These are phyloP conservation scores for Conops quadrifasciatus DNA, from an alignment of 2,888 invertebrate genomes.

Conservation along the genomic window DNA sequence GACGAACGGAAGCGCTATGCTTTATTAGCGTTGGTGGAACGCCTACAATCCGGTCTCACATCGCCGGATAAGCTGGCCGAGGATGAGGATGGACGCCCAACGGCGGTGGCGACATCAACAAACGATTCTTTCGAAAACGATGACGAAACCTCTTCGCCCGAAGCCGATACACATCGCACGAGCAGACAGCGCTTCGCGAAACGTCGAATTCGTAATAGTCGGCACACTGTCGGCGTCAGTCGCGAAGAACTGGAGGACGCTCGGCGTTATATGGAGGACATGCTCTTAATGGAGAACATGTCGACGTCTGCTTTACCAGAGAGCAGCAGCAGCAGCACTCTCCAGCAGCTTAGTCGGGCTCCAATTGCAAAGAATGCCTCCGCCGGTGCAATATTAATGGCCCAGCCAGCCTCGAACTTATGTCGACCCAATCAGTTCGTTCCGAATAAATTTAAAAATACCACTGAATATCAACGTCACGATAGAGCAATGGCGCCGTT, in stretches of 20 bases:
- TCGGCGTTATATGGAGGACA: constrained; percentile 77
- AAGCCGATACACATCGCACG: constrained; percentile 59
- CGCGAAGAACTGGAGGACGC: constrained; percentile 83
- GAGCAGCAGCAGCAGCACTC: constrained; percentile 44
- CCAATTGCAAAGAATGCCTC: constrained; percentile 66
- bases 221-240: constrained; percentile 87
- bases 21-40: constrained; percentile 74
- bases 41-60: constrained; percentile 71
- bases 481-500: background rate
- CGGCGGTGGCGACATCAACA: constrained; percentile 40
- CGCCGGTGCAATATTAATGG: constrained; percentile 61
- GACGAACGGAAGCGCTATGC: constrained; percentile 69
- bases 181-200: constrained; percentile 67
- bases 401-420: constrained; percentile 47
- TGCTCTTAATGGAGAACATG: constrained; percentile 65
- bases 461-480: constrained; percentile 35
- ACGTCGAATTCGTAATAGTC: constrained; percentile 71
- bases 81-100: constrained; percentile 39
- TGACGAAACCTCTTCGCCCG: constrained; percentile 54
- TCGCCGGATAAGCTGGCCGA: constrained; percentile 59
- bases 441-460: constrained; percentile 47
- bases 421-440: constrained; percentile 63
- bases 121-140: constrained; percentile 35
- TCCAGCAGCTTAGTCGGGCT: constrained; percentile 52
- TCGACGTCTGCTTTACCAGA: constrained; percentile 54